A percentile compares a stretch with the other conserved stretches of the same genome.
phyloP scores from a whole-genome alignment of 2,113 vertebrate species.

The Ageneiosus marmoratus region DNA sequence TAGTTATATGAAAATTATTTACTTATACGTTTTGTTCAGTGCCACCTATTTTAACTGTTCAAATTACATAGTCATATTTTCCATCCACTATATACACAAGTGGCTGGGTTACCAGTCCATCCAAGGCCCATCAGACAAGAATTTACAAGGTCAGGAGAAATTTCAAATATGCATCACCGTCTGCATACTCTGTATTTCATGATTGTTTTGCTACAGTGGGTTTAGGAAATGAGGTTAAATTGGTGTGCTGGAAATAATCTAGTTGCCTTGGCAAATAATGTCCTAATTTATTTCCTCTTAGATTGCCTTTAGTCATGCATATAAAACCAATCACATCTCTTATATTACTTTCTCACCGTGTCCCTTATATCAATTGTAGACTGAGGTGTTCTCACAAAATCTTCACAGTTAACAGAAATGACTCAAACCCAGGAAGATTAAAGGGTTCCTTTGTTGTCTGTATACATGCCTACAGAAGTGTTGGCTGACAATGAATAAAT shows the following conservation, averaged over 20 bases:
- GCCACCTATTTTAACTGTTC: no score
- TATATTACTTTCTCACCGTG: neutral
- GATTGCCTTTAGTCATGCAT: conserved; percentile 33
- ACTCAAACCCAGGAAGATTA: neutral
- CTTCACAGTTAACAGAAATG: neutral
- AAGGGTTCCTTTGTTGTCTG: neutral
- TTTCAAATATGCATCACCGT: conserved; percentile 18
- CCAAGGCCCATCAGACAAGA: neutral
- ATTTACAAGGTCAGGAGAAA: neutral
- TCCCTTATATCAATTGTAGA: conserved; percentile 9
- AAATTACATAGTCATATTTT: neutral
- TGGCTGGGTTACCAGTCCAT: neutral
- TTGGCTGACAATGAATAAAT: neutral
- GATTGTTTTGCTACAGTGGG: conserved; percentile 26
- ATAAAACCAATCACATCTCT: conserved; percentile 26
- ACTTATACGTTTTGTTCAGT: neutral
- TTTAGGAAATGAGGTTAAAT: conserved; percentile 35
- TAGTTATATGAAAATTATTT: neutral
- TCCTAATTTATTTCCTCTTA: conserved; percentile 16
- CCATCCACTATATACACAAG: neutral
- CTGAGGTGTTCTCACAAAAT: neutral
- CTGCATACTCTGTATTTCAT: conserved; percentile 4
- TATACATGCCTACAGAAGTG: neutral
- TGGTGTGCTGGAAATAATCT: conserved; percentile 36
- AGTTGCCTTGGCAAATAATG: conserved; percentile 40